Evolutionary conservation across 2,113 vertebrate genomes (phyloP).

Genomic region (Cinclus cinclus): DNA sequence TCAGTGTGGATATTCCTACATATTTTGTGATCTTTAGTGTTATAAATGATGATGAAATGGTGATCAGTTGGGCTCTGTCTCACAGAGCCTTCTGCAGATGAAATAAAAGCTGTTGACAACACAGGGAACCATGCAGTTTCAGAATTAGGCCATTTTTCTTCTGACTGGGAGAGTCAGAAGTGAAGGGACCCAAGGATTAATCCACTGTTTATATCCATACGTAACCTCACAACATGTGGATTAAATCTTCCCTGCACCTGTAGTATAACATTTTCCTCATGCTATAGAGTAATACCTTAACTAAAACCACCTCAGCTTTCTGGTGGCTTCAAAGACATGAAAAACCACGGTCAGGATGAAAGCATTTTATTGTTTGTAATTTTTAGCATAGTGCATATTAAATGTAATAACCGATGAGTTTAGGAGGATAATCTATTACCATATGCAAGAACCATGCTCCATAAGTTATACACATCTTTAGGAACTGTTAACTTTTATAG

Average conservation of each 20-base stretch:
- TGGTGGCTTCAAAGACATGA: conserved; percentile 62
- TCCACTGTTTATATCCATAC: conserved; percentile 38
- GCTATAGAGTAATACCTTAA: conserved; percentile 45
- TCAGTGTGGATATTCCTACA: neutral
- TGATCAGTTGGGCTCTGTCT: neutral
- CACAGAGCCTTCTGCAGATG: neutral
- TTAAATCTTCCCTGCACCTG: conserved; percentile 67
- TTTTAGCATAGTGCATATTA: conserved; percentile 47
- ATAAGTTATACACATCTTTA: conserved; percentile 17
- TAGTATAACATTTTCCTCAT: conserved; percentile 56
- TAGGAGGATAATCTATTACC: conserved; percentile 34
- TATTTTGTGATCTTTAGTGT: neutral
- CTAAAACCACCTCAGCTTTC: conserved; percentile 36
- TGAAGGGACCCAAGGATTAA: conserved; percentile 23
- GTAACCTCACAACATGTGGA: conserved; percentile 48
- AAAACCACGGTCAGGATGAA: conserved; percentile 33
- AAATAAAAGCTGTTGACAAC: neutral
- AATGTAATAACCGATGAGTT: conserved; percentile 66
- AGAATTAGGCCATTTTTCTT: conserved; percentile 32
- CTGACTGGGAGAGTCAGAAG: conserved; percentile 9
- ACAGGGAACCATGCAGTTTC: neutral
- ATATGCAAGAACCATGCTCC: conserved; percentile 32
- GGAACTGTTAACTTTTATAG: conserved; percentile 51
- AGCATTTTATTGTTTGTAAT: conserved; percentile 68
- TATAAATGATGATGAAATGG: neutral